These are phyloP conservation scores for Andricus grossulariae DNA, from an alignment of 1,140 invertebrate genomes.

Conservation along the genomic window DNA sequence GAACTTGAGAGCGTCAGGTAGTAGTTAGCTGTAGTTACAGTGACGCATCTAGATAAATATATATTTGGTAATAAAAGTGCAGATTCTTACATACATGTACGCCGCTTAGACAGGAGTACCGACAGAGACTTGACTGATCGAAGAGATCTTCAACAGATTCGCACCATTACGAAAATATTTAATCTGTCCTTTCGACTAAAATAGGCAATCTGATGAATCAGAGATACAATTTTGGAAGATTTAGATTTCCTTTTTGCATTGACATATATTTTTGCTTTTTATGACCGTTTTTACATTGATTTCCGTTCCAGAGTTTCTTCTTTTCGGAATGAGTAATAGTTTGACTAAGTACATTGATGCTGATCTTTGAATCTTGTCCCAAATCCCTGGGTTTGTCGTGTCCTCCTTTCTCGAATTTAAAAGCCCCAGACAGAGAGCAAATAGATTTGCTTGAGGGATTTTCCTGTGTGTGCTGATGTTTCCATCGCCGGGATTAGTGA, in stretches of 20 bases:
- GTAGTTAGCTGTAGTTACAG: not conserved
- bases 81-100: not conserved
- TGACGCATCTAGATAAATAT: conserved; percentile 21
- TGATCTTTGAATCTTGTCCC: not conserved
- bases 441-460: conserved; percentile 4
- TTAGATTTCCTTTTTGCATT: not conserved
- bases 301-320: not conserved
- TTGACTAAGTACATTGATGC: not conserved
- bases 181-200: not conserved
- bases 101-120: conserved; percentile 6
- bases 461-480: conserved; percentile 23
- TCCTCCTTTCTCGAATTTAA: not conserved
- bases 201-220: not conserved
- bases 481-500: conserved; percentile 3
- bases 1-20: not conserved
- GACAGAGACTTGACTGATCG: not conserved
- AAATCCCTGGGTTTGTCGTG: not conserved
- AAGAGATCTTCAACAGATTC: conserved; percentile 5
- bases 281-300: not conserved
- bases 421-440: not conserved
- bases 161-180: not conserved
- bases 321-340: not conserved
- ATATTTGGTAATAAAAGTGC: conserved; percentile 1
- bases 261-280: not conserved
- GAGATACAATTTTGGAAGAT: not conserved